Conservation (phyloP, 2,888 invertebrate genomes). For the Panopea generosa region DNA sequence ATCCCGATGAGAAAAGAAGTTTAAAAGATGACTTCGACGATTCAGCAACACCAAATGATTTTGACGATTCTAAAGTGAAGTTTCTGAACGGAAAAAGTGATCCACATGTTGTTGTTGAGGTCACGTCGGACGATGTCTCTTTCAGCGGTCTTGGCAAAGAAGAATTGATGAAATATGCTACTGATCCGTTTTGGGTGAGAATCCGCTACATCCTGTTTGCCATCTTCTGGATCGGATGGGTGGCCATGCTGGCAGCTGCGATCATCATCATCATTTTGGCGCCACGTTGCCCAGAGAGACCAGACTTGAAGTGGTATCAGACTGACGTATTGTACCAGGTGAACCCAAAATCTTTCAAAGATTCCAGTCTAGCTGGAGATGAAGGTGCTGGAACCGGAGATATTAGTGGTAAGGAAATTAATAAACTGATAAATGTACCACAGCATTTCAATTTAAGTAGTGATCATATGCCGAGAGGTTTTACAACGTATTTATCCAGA, state of each 20-base stretch:
- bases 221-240: constrained; percentile 97
- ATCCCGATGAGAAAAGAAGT: constrained; percentile 66
- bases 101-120: constrained; percentile 52
- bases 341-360: constrained; percentile 89
- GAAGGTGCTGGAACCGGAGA: constrained; percentile 94
- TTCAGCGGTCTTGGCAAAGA: constrained; percentile 98
- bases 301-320: constrained; percentile 94
- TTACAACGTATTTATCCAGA: too few relatives aligned
- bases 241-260: constrained; percentile 97
- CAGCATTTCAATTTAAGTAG: too few relatives aligned
- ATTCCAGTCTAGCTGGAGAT: constrained; percentile 88
- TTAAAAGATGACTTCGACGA: constrained; percentile 64
- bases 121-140: constrained; percentile 65
- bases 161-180: constrained; percentile 97
- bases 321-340: constrained; percentile 92
- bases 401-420: constrained; percentile 79
- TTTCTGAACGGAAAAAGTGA: constrained; percentile 73
- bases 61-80: constrained; percentile 76
- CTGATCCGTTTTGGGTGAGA: too few relatives aligned
- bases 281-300: too few relatives aligned
- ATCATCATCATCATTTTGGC: constrained; percentile 95
- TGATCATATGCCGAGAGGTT: too few relatives aligned
- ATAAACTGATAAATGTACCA: too few relatives aligned
- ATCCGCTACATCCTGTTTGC: too few relatives aligned
- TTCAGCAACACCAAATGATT: constrained; percentile 51